A percentile compares a stretch with the other conserved stretches of the same genome.
Evolutionary conservation across 2,888 invertebrate species (phyloP).

Genomic region (Trichogramma dendrolimi): DNA sequence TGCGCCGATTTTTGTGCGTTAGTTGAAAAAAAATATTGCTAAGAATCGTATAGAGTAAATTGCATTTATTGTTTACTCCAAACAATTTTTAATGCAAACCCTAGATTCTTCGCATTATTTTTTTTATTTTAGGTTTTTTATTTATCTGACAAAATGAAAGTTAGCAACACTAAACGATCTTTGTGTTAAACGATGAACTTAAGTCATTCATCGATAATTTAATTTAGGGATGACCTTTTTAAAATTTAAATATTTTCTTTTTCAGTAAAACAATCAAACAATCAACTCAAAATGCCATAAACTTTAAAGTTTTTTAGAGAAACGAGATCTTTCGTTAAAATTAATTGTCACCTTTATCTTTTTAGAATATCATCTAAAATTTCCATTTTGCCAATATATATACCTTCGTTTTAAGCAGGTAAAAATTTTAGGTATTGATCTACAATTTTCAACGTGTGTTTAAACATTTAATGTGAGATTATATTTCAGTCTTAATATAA

Average conservation of each 20-base stretch:
- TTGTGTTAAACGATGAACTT: neutral
- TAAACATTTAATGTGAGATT: slow-evolving; percentile 16
- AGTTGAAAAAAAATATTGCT: neutral
- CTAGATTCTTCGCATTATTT: neutral
- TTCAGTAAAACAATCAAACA: too few relatives aligned
- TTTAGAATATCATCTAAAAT: too few relatives aligned
- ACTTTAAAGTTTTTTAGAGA: too few relatives aligned
- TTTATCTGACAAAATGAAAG: neutral
- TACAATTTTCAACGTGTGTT: slow-evolving; percentile 4
- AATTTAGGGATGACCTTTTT: neutral
- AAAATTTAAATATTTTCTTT: neutral
- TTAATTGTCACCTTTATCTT: too few relatives aligned
- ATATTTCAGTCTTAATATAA: slow-evolving; percentile 15
- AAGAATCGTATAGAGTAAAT: neutral
- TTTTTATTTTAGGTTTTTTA: neutral
- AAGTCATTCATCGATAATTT: neutral
- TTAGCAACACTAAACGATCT: neutral
- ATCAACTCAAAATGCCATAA: too few relatives aligned
- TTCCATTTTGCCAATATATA: too few relatives aligned
- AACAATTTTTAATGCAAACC: too few relatives aligned
- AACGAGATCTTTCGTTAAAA: too few relatives aligned
- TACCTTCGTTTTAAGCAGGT: neutral
- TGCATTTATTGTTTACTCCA: too few relatives aligned
- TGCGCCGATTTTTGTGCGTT: neutral
- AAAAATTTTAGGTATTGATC: slow-evolving; percentile 8